Evolutionary conservation across 2,113 vertebrate genomes (phyloP), one percentile per base, ranked within the genome.

Genomic region (Cygnus atratus): DNA sequence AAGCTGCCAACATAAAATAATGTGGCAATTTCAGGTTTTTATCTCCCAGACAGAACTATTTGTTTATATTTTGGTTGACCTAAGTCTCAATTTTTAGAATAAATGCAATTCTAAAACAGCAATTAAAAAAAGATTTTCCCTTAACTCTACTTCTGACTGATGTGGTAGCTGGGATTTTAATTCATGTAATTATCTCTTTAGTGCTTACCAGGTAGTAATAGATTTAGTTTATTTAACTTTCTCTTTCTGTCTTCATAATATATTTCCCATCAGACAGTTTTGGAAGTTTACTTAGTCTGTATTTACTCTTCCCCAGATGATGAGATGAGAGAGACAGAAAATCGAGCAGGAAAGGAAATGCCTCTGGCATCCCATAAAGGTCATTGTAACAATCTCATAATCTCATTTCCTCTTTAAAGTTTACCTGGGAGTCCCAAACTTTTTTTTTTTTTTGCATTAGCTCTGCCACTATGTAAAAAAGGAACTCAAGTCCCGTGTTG

Each of bases 401-500:
- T 97, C 89, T 95, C 95, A 89, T 96, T 96, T 97, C 96, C 96
- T 91, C 93, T 74, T 96, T 8, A 62, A 96, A 97, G 95, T 96
- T 95, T 91, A 97, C 96, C 96, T 97, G 96, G 91, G 96, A 97
- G 88, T 97, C 96, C 91, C 96, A 91, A 88, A 85, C 31, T 46
- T 52, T 41, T 78, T 85, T 83, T 85, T 85, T 82, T 77, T 48
- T 48, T 25, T 58, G 10, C 71, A 62, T 59, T 55, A 82, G 74
- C 92, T 24, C 84, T 92, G 84, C 59, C 87, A 83, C 88, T 91
- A 33, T 91, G 62, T 70, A 73, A 92, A 96, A 90, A 89, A 70
- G 92, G 96, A 97, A 89, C 71, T 70, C 50, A 5, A 50, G 62
- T 73, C 73, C n/a, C 25, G 48, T 96, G 96, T 96, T 94, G 96